Base-by-base conservation (phyloP, 2,888 invertebrate genomes). In the Argyra leucocephala region DNA sequence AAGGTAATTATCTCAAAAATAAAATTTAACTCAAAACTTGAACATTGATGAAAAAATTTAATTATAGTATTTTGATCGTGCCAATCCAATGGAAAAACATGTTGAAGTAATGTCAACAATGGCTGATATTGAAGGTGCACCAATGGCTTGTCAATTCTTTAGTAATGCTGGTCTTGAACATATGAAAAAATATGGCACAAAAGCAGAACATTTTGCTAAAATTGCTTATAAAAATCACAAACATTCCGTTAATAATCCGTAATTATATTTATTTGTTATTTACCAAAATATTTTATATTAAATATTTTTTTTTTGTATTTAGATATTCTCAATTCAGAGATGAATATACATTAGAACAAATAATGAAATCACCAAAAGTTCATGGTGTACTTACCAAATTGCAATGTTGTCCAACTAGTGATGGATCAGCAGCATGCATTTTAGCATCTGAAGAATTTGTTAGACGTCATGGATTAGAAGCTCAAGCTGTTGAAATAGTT, bases 191-290 rank as follows among this genome's bases (percentile, higher is more conserved):
- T 97, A 95, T 80, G 97, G 96, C 58, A 93, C 96, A 0, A 94
- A 87, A 68, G 87, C 91, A 21, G 87, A 93, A 69, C 98, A 98
- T 75, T 90, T 98, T 75, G 98, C 94, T 1, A 99, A 98, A 81
- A 96, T 99, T 74, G 99, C 98, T 0, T 90, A 90, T 76, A 99
- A 99, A 80, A 99, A 99, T 80, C 98, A 99, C 78, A 88, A 93
- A 71, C 97, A 99, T 80, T 98, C 97, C 6, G 86, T 88, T 0
- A 95, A 97, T 76, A 99, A 99, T 82, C 97, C 97, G 80, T 90
- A 81, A 83, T 70, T 65, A 68, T 68, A 31, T 10, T 10, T 65
- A 65, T 66, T 63, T 63, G 63, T 61, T 36, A 61, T 31, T 64
- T 24, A 48, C n/a, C n/a, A 22, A 58, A 64, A 7, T 31, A 10